These are phyloP conservation scores for Colaptes auratus DNA, from an alignment of 2,113 vertebrate species.

Conservation along the genomic window DNA sequence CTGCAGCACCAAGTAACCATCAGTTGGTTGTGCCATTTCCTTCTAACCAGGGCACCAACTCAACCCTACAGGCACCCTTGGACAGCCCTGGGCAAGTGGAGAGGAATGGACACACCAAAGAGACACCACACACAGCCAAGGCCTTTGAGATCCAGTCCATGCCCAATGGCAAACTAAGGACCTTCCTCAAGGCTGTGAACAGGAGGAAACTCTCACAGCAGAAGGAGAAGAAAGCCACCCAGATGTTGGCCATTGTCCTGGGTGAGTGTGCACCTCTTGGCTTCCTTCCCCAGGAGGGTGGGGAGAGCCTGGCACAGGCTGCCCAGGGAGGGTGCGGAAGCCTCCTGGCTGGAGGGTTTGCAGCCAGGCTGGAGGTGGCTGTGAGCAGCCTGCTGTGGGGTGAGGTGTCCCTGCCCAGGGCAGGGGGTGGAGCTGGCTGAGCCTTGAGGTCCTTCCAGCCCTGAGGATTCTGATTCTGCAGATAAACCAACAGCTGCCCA, in stretches of 20 bases:
- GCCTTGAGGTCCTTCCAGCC: too few relatives aligned
- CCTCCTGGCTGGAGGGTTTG: too few relatives aligned
- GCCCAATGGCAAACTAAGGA: slow-evolving; percentile 93
- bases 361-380: too few relatives aligned
- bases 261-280: slow-evolving; percentile 76
- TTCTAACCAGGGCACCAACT: slow-evolving; percentile 79
- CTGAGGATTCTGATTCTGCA: background rate
- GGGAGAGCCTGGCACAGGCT: too few relatives aligned
- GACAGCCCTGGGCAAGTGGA: slow-evolving; percentile 82
- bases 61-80: slow-evolving; percentile 74
- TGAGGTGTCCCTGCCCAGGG: too few relatives aligned
- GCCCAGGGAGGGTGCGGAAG: too few relatives aligned
- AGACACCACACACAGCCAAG: slow-evolving; percentile 81
- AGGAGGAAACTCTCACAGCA: slow-evolving; percentile 97
- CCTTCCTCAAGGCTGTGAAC: slow-evolving; percentile 89
- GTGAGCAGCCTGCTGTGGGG: too few relatives aligned
- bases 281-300: background rate
- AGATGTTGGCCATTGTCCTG: slow-evolving; percentile 98
- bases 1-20: slow-evolving; percentile 77
- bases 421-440: too few relatives aligned
- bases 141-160: slow-evolving; percentile 91
- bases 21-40: slow-evolving; percentile 79
- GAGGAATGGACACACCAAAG: slow-evolving; percentile 88
- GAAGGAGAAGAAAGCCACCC: slow-evolving; percentile 98
- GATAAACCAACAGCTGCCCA: background rate